These are phyloP conservation scores for Gastrophysa polygoni DNA, from an alignment of 2,888 invertebrate species.

Conservation along the genomic window DNA sequence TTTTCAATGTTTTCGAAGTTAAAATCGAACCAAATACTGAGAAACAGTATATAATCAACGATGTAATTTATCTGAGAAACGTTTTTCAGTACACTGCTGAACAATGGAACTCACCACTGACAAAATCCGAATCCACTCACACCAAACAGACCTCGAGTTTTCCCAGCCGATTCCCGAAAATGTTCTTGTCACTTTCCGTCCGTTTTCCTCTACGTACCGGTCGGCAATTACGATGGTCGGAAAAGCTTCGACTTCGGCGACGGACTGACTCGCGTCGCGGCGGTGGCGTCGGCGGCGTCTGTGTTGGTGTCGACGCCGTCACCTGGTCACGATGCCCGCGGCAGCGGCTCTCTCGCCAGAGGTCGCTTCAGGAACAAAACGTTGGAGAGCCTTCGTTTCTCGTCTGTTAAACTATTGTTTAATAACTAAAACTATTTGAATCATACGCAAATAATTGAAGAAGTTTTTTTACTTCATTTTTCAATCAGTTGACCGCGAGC, in stretches of 20 bases:
- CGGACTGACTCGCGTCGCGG: constrained; percentile 9
- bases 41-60: no score
- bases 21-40: no score
- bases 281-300: background rate
- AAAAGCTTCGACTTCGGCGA: background rate
- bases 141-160: no score
- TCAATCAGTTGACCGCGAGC: no score
- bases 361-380: background rate
- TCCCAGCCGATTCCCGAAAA: background rate
- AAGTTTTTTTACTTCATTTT: no score
- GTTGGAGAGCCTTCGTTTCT: background rate
- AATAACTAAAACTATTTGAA: no score
- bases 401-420: no score
- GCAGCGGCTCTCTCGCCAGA: background rate
- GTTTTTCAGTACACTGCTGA: no score
- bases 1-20: no score
- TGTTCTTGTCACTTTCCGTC: background rate
- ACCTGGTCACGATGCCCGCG: constrained; percentile 11
- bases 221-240: background rate
- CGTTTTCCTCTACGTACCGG: background rate
- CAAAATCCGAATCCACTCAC: background rate
- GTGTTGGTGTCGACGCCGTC: constrained; percentile 11
- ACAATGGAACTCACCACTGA: background rate
- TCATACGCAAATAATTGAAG: no score
- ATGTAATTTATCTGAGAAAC: no score